phyloP scores from a whole-genome alignment of 2,113 vertebrate species.

The Philantomba maxwellii region DNA sequence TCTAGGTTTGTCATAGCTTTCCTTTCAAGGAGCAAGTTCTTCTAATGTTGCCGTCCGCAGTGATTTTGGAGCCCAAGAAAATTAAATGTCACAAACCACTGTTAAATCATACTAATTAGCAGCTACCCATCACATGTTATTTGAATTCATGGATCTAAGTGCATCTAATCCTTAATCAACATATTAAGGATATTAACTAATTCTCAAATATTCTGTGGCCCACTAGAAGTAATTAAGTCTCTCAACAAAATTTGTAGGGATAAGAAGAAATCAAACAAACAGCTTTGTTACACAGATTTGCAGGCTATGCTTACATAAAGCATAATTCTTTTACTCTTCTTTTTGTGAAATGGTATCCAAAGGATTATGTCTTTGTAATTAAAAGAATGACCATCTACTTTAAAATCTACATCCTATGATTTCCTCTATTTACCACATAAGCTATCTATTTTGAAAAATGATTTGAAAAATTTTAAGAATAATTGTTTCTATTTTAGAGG shows the following conservation, averaged over 20 bases:
- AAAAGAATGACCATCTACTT: conserved; percentile 65
- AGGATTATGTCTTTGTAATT: conserved; percentile 65
- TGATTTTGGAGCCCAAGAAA: background rate
- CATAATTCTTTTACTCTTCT: conserved; percentile 50
- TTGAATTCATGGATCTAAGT: background rate
- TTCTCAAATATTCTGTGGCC: conserved; percentile 32
- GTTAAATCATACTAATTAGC: background rate
- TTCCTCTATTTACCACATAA: conserved; percentile 65
- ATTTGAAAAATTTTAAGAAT: conserved; percentile 37
- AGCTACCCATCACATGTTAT: background rate
- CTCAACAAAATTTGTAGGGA: background rate
- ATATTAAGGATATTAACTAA: background rate
- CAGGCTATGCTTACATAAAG: conserved; percentile 28
- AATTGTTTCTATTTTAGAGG: conserved; percentile 56
- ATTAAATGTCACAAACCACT: background rate
- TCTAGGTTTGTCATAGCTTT: too few relatives aligned
- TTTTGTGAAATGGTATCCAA: conserved; percentile 41
- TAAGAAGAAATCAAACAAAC: conserved; percentile 60
- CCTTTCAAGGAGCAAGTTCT: too few relatives aligned
- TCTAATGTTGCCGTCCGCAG: too few relatives aligned
- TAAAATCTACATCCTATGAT: conserved; percentile 71
- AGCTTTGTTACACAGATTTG: conserved; percentile 55
- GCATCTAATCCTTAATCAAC: background rate
- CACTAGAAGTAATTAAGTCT: conserved; percentile 41
- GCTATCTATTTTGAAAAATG: conserved; percentile 45